Conservation (phyloP, 1,140 invertebrate genomes). For the Macrostomum lignano region DNA sequence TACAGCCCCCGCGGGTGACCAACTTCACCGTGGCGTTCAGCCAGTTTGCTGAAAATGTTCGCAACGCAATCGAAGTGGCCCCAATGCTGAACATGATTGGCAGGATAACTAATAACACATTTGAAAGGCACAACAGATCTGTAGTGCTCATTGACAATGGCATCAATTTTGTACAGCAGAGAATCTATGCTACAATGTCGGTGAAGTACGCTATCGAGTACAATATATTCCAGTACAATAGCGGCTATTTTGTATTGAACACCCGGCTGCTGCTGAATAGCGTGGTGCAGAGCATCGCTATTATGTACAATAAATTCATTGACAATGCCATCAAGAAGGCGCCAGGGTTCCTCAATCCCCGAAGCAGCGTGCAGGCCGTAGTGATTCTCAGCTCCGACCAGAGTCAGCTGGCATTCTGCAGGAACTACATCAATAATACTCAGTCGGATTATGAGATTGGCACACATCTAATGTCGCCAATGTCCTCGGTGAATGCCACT, state of each 20-base stretch:
- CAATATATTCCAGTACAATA: slow-evolving; percentile 60
- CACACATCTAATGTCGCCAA: slow-evolving; percentile 70
- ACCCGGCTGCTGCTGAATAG: slow-evolving; percentile 58
- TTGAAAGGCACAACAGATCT: too few relatives aligned
- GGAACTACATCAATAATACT: slow-evolving; percentile 72
- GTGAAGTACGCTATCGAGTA: slow-evolving; percentile 42
- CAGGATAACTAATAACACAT: too few relatives aligned
- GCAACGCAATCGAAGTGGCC: too few relatives aligned
- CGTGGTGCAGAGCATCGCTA: slow-evolving; percentile 44
- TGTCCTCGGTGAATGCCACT: slow-evolving; percentile 62
- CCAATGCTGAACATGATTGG: too few relatives aligned
- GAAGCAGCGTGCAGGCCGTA: slow-evolving; percentile 50
- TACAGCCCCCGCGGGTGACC: too few relatives aligned
- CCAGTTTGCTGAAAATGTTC: too few relatives aligned
- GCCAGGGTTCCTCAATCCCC: slow-evolving; percentile 36
- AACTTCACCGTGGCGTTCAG: too few relatives aligned
- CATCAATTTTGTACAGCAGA: slow-evolving; percentile 25
- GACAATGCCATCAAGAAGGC: slow-evolving; percentile 67
- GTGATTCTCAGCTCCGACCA: slow-evolving; percentile 57
- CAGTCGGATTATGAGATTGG: slow-evolving; percentile 69
- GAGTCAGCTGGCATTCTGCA: slow-evolving; percentile 51
- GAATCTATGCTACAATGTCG: slow-evolving; percentile 18
- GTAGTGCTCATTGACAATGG: slow-evolving; percentile 66
- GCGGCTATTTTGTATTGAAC: slow-evolving; percentile 54
- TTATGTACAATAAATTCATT: slow-evolving; percentile 57